These are phyloP conservation scores for Tiliqua scincoides DNA, from an alignment of 2,113 vertebrate genomes.

Conservation along the genomic window DNA sequence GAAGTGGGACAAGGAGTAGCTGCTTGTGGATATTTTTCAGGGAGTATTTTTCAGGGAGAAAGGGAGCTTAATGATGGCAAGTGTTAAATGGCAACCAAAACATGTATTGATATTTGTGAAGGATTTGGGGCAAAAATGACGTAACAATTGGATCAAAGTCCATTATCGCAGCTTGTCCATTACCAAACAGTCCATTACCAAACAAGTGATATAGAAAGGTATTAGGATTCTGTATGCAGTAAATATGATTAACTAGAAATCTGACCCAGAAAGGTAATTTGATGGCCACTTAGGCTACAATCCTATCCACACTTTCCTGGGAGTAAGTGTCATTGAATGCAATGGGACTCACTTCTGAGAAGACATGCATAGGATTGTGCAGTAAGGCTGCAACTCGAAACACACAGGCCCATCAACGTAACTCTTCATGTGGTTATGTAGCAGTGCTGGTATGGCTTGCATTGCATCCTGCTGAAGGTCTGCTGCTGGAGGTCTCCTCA, in stretches of 20 bases:
- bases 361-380: too few relatives aligned
- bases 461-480: too few relatives aligned
- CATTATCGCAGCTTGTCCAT: slow-evolving; percentile 42
- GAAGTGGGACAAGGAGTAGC: background rate
- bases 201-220: slow-evolving; percentile 23
- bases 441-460: too few relatives aligned
- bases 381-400: too few relatives aligned
- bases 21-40: slow-evolving; percentile 25
- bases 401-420: too few relatives aligned
- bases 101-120: slow-evolving; percentile 34
- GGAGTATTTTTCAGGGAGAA: slow-evolving; percentile 21
- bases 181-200: too few relatives aligned
- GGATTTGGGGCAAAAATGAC: slow-evolving; percentile 34
- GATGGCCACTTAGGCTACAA: background rate
- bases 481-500: too few relatives aligned
- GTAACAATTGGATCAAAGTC: slow-evolving; percentile 9
- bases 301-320: too few relatives aligned
- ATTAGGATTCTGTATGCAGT: background rate
- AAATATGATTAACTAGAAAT: background rate
- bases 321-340: too few relatives aligned
- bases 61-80: slow-evolving; percentile 29
- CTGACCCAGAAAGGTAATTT: background rate
- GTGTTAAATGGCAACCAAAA: slow-evolving; percentile 8
- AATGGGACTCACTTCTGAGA: too few relatives aligned
- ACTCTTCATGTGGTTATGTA: too few relatives aligned